phyloP scores from a whole-genome alignment of 2,888 invertebrate genomes.

The Phortica okadai region DNA sequence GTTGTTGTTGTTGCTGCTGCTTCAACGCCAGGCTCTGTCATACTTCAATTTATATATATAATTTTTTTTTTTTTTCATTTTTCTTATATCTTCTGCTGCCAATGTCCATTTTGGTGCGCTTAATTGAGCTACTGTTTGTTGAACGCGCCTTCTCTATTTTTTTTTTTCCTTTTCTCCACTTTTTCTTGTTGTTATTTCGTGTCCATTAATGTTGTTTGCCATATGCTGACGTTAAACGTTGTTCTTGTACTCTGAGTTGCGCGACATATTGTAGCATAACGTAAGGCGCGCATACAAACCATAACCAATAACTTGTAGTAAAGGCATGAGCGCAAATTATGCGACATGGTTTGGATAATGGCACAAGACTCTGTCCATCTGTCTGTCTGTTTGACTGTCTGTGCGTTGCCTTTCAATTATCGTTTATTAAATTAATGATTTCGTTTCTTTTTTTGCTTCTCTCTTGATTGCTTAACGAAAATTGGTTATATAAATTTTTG shows the following conservation, averaged over 20 bases:
- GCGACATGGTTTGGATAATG: not conserved
- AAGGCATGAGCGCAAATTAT: not conserved
- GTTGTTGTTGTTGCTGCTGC: slow-evolving; percentile 35
- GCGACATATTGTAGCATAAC: slow-evolving; percentile 10
- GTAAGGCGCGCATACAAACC: not conserved
- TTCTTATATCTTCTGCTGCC: not conserved
- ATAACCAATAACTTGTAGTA: not conserved
- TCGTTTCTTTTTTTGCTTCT: not conserved
- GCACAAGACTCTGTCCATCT: not conserved
- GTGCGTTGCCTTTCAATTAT: slow-evolving; percentile 7
- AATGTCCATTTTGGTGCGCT: slow-evolving; percentile 48
- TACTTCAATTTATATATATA: slow-evolving; percentile 54
- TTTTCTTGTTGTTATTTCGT: slow-evolving; percentile 35
- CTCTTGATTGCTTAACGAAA: not conserved
- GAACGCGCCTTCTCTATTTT: slow-evolving; percentile 32
- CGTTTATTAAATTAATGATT: slow-evolving; percentile 18
- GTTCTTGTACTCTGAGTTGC: not conserved
- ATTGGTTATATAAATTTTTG: not conserved
- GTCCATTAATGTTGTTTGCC: slow-evolving; percentile 16
- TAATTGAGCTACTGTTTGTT: slow-evolving; percentile 66
- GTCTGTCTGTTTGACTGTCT: not conserved
- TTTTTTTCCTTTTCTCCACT: slow-evolving; percentile 24
- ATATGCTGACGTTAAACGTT: slow-evolving; percentile 15
- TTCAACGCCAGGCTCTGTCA: not conserved
- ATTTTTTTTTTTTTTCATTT: not conserved